Base-by-base conservation (phyloP, 2,888 invertebrate species). In the Drosophila kambysellisi region DNA sequence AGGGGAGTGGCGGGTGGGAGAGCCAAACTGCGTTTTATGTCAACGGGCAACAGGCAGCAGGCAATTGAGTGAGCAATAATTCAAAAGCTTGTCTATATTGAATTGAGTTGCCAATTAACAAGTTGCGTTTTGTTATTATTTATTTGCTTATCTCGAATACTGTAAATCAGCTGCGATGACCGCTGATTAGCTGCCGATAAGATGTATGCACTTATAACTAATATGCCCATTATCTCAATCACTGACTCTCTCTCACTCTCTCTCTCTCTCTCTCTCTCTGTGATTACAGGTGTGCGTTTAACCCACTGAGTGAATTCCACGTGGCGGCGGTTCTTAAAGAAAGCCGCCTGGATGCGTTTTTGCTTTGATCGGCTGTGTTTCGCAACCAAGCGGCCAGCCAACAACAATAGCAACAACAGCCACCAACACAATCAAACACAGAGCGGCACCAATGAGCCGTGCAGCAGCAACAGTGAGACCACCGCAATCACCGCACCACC, bases 301-400 rank as follows among this genome's bases (percentile, higher is more conserved):
- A 63, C 52, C 65, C 65, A 70, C 35, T 83, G 76, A 82, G 57
- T 54, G 65, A 81, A 50, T 90, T 91, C 86, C 88, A 78, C 83
- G 89, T 83, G 81, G 90, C 86, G 82, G 88, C 85, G 81, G 91
- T 89, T 84, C 76, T 79, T 74, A 82, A 79, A 75, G 90, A 92
- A 92, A 95, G 93, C 95, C 95, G 95, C 95, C 95, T 96, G 95
- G 95, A 97, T 97, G 97, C 97, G 97, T 95, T 96, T 97, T 95
- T 97, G 97, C 94, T 97, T 97, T 94, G 97, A 97, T 94, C 96
- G 95, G 95, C 95, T 96, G 94, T 97, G 97, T 96, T 97, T 97
- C 96, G 96, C 97, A 95, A 96, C 96, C 95, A 95, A 95, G 95
- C 96, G 96, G 95, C 95, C 96, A 93, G 95, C 95, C 94, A 81